Conservation (phyloP, 2,113 vertebrate species). For the Rostratula benghalensis region DNA sequence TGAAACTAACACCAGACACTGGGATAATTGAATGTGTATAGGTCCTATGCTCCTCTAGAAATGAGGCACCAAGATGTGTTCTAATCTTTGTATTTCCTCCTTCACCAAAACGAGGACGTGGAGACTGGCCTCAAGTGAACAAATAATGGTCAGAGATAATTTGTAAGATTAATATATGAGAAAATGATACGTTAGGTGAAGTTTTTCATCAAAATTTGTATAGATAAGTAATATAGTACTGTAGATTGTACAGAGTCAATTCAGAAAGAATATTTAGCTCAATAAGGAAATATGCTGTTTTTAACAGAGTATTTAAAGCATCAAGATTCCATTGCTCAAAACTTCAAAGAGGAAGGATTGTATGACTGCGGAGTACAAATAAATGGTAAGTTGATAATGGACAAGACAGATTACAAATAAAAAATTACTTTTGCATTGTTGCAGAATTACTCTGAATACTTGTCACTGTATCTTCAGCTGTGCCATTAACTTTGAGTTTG, state of each 20-base stretch:
- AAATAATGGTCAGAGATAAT: not conserved
- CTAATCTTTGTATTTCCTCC: not conserved
- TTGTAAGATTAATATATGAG: not conserved
- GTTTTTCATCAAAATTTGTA: not conserved
- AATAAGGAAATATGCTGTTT: not conserved
- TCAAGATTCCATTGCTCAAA: conserved; percentile 1
- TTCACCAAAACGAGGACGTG: not conserved
- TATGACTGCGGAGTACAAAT: not conserved
- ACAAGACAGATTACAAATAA: not conserved
- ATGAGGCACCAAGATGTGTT: not conserved
- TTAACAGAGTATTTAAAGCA: conserved; percentile 68
- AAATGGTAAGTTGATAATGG: conserved; percentile 34
- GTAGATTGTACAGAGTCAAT: not conserved
- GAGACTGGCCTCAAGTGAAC: not conserved
- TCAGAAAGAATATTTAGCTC: not conserved
- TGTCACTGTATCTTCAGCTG: not conserved
- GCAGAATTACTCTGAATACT: not conserved
- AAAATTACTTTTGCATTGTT: not conserved
- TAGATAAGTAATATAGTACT: not conserved
- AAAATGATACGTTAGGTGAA: not conserved
- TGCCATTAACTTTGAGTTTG: not conserved
- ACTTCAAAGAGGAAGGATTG: not conserved
- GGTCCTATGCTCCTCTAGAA: not conserved
- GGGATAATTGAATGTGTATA: not conserved
- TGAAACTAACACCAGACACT: not conserved